These are phyloP conservation scores for Paratrypauchen microcephalus DNA, from an alignment of 2,797 vertebrate species.

Conservation along the genomic window DNA sequence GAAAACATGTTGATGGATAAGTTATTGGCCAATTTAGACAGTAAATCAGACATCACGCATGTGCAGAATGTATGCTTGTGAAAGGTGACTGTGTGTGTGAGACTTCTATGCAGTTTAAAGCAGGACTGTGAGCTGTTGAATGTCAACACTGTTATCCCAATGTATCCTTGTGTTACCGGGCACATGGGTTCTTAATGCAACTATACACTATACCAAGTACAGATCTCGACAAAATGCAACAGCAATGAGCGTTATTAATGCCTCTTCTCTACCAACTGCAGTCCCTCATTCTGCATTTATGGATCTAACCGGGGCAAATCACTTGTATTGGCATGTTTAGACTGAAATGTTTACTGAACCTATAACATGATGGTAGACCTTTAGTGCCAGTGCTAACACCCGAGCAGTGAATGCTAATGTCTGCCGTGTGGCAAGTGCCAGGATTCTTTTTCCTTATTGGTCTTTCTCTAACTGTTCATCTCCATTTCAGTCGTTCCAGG, in stretches of 20 bases:
- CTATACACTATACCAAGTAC: not conserved
- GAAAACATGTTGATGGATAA: constrained; percentile 73
- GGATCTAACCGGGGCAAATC: no score
- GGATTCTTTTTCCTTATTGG: constrained; percentile 35
- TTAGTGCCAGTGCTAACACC: no score
- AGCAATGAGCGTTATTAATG: no score
- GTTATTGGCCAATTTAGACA: constrained; percentile 55
- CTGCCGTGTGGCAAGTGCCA: not conserved
- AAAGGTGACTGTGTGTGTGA: constrained; percentile 21
- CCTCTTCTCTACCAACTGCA: no score
- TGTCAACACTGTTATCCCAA: not conserved
- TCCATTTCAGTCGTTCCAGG: constrained; percentile 80
- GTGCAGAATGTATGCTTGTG: constrained; percentile 45
- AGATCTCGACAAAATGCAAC: not conserved
- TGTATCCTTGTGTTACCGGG: not conserved
- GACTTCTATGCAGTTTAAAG: not conserved
- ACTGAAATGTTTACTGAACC: not conserved
- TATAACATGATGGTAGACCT: no score
- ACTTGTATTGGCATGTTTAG: not conserved
- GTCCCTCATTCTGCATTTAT: no score
- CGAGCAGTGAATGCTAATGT: not conserved
- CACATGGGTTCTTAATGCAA: not conserved
- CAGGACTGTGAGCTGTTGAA: constrained; percentile 23
- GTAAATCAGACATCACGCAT: constrained; percentile 64
- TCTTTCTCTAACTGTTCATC: constrained; percentile 52